Conservation (phyloP, 2,113 vertebrate species). For the Pachycephala philippinensis region DNA sequence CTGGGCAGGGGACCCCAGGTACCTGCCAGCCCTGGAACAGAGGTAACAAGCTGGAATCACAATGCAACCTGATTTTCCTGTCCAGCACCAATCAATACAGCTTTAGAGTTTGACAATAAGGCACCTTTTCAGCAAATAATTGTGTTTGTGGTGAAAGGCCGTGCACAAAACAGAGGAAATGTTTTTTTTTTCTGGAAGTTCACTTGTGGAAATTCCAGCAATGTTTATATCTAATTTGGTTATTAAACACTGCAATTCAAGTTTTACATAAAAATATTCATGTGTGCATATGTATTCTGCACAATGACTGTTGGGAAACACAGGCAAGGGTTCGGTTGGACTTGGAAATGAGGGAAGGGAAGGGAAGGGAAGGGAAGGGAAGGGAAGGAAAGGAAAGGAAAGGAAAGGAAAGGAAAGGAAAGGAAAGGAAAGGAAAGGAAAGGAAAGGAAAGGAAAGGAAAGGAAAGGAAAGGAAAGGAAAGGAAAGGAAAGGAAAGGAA, state of each 20-base stretch:
- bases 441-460: no score
- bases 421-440: no score
- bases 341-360: not conserved
- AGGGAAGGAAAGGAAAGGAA: no score
- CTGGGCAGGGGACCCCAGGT: conserved; percentile 37
- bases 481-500: no score
- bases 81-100: conserved; percentile 64
- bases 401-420: no score
- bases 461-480: no score
- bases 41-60: conserved; percentile 29
- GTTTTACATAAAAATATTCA: rapidly evolving
- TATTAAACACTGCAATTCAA: not conserved
- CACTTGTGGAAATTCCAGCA: not conserved
- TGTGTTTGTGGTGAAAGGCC: conserved; percentile 13
- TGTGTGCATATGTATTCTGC: rapidly evolving
- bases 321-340: not conserved
- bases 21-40: conserved; percentile 1
- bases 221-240: not conserved
- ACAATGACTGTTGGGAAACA: not conserved
- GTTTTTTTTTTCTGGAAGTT: not conserved
- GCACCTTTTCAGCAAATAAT: conserved; percentile 61
- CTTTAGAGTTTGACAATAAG: conserved; percentile 70
- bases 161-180: not conserved
- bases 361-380: no score
- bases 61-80: conserved; percentile 59